Conservation (phyloP, 2,797 vertebrate species). For the Leuciscus waleckii region DNA sequence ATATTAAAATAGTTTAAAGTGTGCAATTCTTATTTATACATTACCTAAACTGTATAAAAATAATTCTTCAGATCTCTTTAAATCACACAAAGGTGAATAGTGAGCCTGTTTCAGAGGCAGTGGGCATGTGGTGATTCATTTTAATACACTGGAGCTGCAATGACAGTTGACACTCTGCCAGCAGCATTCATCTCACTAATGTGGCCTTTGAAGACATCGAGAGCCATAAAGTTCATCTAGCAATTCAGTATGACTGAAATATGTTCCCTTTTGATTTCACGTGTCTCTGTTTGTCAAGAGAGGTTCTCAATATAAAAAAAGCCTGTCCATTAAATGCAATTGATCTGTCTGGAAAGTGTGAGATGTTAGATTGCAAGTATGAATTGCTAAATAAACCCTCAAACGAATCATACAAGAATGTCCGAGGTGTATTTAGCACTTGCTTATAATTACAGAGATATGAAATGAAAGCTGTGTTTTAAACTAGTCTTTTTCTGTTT, state of each 20-base stretch:
- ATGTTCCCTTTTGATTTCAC: slow-evolving; percentile 16
- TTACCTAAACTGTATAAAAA: not conserved
- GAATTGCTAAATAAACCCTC: not conserved
- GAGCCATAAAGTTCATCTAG: slow-evolving; percentile 33
- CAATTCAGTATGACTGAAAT: slow-evolving; percentile 29
- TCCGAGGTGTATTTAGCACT: not conserved
- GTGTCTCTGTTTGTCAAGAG: not conserved
- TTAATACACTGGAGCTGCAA: slow-evolving; percentile 15
- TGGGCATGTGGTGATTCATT: slow-evolving; percentile 10
- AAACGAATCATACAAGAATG: not conserved
- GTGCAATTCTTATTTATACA: not conserved
- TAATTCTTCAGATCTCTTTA: not conserved
- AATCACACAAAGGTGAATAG: slow-evolving; percentile 1
- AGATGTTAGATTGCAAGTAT: not conserved
- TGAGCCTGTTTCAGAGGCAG: slow-evolving; percentile 3
- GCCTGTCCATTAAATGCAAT: not conserved
- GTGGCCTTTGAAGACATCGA: slow-evolving; percentile 41
- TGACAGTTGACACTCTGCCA: slow-evolving; percentile 49
- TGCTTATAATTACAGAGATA: not conserved
- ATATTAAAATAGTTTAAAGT: not conserved
- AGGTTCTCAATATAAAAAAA: not conserved
- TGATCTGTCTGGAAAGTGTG: not conserved
- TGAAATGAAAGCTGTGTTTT: not conserved
- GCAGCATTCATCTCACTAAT: slow-evolving; percentile 14
- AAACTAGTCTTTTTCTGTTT: slow-evolving; percentile 25